Conservation (phyloP, 2,888 invertebrate genomes). For the Melitaea athalia region DNA sequence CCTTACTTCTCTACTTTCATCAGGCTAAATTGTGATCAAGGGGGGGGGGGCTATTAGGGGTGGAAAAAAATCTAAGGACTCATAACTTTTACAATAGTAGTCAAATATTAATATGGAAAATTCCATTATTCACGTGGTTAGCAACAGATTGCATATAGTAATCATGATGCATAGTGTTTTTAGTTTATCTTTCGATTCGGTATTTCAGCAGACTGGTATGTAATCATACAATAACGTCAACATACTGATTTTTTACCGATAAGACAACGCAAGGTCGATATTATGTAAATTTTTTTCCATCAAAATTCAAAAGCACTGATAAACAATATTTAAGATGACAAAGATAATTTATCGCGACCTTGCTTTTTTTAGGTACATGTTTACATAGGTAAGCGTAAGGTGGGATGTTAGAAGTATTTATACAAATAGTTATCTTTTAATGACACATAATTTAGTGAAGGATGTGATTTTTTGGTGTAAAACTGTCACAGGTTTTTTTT, state of each 20-base stretch:
- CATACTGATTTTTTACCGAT: conserved; percentile 21
- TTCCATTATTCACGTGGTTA: too few species aligned
- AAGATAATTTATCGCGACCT: conserved; percentile 60
- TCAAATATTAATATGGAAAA: too few species aligned
- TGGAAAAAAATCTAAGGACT: too few species aligned
- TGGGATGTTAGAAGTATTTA: conserved; percentile 6
- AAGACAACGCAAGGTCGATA: conserved; percentile 45
- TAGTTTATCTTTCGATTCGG: neutral
- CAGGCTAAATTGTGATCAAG: too few species aligned
- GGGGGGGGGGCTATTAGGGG: too few species aligned
- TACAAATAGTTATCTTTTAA: neutral
- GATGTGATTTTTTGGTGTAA: neutral
- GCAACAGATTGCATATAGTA: neutral
- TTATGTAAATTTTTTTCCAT: conserved; percentile 44
- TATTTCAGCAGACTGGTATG: neutral
- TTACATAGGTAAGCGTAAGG: conserved; percentile 19
- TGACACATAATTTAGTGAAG: neutral
- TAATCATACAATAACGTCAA: conserved; percentile 36
- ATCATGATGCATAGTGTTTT: neutral
- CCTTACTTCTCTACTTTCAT: too few species aligned
- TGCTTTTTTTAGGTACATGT: conserved; percentile 40
- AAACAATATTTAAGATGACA: conserved; percentile 58
- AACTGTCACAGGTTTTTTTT: too few species aligned
- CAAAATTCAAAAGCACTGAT: conserved; percentile 49
- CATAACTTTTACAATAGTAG: too few species aligned